These are phyloP conservation scores for Zosterops pallidus DNA, from an alignment of 2,113 vertebrate genomes.

Conservation along the genomic window DNA sequence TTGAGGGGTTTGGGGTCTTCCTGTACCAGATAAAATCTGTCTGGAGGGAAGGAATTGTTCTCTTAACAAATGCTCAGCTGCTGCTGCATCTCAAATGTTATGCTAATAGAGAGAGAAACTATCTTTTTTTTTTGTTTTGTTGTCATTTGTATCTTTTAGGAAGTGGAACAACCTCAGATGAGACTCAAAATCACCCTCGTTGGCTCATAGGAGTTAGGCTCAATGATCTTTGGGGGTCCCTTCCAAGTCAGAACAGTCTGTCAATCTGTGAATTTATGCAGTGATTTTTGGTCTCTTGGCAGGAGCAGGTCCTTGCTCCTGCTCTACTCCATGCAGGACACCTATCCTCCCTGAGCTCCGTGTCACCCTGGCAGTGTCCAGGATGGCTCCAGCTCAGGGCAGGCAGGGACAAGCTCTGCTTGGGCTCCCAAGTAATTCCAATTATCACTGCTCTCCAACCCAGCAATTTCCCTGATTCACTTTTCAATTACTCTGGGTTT, in stretches of 20 bases:
- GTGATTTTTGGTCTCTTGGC: not conserved
- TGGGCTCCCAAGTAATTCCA: not conserved
- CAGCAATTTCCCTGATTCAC: conserved; percentile 8
- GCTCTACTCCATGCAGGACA: not conserved
- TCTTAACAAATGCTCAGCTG: not conserved
- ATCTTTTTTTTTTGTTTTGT: not conserved
- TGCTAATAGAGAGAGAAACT: not conserved
- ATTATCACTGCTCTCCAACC: not conserved
- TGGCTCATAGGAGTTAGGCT: not conserved
- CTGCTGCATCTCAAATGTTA: not conserved
- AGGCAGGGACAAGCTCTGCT: not conserved
- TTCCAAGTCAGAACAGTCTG: not conserved
- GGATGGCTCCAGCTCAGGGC: not conserved
- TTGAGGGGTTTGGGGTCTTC: not conserved
- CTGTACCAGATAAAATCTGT: not conserved
- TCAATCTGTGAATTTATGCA: not conserved
- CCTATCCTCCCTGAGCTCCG: accelerated
- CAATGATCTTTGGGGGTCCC: not conserved
- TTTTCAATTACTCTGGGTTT: conserved; percentile 41
- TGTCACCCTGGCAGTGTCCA: not conserved
- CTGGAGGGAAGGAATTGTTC: not conserved
- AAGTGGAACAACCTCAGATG: not conserved
- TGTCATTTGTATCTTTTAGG: not conserved
- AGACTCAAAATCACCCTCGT: not conserved
- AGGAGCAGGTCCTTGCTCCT: not conserved